Conservation (phyloP, 1,140 invertebrate species). For the Harlomillsia oculata region DNA sequence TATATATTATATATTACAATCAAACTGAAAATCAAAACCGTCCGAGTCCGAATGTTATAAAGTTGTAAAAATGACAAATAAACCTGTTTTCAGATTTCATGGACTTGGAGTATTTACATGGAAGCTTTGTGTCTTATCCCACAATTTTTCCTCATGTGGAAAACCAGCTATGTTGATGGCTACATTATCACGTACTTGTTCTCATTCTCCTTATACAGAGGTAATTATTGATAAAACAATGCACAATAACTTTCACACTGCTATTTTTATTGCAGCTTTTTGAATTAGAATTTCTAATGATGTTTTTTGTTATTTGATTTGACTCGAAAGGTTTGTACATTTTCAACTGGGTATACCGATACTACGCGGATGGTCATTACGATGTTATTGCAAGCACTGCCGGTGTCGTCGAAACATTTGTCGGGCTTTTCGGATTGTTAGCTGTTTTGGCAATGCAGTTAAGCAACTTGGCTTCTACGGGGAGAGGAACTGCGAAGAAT, state of each 20-base stretch:
- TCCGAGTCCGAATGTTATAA: too few relatives aligned
- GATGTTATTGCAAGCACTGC: slow-evolving; percentile 93
- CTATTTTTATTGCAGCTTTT: background rate
- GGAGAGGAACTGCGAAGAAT: too few relatives aligned
- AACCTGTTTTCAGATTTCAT: slow-evolving; percentile 59
- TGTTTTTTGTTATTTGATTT: slow-evolving; percentile 43
- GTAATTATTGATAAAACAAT: slow-evolving; percentile 38
- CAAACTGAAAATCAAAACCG: too few relatives aligned
- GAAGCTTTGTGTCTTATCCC: slow-evolving; percentile 97
- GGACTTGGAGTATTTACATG: slow-evolving; percentile 99
- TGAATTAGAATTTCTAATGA: slow-evolving; percentile 47
- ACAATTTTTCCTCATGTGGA: slow-evolving; percentile 95
- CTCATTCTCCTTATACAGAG: slow-evolving; percentile 90
- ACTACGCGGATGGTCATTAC: slow-evolving; percentile 82
- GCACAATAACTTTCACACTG: background rate
- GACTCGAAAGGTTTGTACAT: slow-evolving; percentile 65
- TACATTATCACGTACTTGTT: slow-evolving; percentile 99
- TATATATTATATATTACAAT: background rate
- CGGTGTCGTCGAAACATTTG: slow-evolving; percentile 82
- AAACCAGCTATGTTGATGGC: slow-evolving; percentile 96
- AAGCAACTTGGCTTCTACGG: background rate
- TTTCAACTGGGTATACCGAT: slow-evolving; percentile 94
- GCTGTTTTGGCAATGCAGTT: background rate
- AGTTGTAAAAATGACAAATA: background rate
- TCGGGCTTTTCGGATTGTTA: slow-evolving; percentile 35